Evolutionary conservation across 2,113 vertebrate species (phyloP).

Genomic region (Nettapus auritus): DNA sequence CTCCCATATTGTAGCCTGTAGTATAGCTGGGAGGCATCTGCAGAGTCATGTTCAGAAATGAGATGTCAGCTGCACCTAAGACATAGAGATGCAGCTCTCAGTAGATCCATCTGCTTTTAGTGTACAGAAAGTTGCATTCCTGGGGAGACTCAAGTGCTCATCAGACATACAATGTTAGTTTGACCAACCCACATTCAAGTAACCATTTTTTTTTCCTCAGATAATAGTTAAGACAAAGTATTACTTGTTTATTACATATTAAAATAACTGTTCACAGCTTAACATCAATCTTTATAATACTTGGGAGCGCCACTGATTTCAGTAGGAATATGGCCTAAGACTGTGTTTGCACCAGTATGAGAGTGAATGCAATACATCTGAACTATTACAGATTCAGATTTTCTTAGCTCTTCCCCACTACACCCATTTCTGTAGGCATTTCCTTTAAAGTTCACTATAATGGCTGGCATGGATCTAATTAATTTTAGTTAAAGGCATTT

Average conservation of each 20-base stretch:
- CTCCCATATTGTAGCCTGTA: not conserved
- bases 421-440: not conserved
- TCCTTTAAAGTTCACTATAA: not conserved
- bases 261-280: not conserved
- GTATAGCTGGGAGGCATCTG: not conserved
- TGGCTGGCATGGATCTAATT: not conserved
- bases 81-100: not conserved
- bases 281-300: not conserved
- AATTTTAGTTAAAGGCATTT: not conserved
- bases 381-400: not conserved
- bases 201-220: not conserved
- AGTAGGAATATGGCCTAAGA: not conserved
- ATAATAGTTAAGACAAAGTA: not conserved
- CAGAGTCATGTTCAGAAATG: not conserved
- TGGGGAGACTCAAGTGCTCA: not conserved
- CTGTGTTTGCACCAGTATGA: not conserved
- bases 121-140: not conserved
- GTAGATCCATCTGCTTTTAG: not conserved
- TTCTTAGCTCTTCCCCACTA: not conserved
- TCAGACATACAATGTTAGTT: fast-evolving
- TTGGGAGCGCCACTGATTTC: not conserved
- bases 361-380: not conserved
- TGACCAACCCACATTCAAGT: not conserved
- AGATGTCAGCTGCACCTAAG: not conserved
- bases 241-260: not conserved